Conservation (phyloP, 92 coral and sea anemone genomes). For the Diadumene lineata region DNA sequence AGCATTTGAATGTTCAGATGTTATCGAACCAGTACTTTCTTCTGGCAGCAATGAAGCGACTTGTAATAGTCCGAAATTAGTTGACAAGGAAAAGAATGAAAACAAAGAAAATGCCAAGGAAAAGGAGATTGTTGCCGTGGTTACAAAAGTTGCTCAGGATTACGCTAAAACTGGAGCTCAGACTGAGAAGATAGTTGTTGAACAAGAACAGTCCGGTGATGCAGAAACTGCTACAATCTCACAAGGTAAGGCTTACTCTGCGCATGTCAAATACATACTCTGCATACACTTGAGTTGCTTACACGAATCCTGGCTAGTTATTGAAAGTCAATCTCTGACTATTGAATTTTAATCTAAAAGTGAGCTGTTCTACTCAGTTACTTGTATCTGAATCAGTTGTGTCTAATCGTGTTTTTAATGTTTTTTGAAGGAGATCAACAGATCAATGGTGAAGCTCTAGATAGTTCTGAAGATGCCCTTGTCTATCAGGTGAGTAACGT, state of each 20-base stretch:
- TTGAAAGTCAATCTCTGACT: too few relatives aligned
- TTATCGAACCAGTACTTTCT: background rate
- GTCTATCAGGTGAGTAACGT: background rate
- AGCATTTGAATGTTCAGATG: too few relatives aligned
- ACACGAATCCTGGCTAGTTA: too few relatives aligned
- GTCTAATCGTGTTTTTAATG: too few relatives aligned
- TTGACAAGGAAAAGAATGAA: background rate
- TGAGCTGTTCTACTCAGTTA: too few relatives aligned
- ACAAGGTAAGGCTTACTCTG: background rate
- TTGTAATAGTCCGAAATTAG: background rate
- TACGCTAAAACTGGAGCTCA: slow-evolving; percentile 33
- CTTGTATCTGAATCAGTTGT: too few relatives aligned
- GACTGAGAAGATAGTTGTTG: background rate
- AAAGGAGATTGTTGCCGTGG: slow-evolving; percentile 14
- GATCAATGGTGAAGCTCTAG: background rate
- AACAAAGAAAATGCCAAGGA: background rate
- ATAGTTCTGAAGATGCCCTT: background rate
- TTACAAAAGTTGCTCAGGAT: slow-evolving; percentile 23
- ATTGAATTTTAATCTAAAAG: too few relatives aligned
- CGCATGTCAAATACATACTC: too few relatives aligned
- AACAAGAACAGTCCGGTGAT: background rate
- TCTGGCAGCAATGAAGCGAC: background rate
- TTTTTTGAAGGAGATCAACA: background rate
- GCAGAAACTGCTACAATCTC: background rate
- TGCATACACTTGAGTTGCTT: too few relatives aligned